phyloP scores from a whole-genome alignment of 2,797 vertebrate genomes.

The Acanthurus lineatus region DNA sequence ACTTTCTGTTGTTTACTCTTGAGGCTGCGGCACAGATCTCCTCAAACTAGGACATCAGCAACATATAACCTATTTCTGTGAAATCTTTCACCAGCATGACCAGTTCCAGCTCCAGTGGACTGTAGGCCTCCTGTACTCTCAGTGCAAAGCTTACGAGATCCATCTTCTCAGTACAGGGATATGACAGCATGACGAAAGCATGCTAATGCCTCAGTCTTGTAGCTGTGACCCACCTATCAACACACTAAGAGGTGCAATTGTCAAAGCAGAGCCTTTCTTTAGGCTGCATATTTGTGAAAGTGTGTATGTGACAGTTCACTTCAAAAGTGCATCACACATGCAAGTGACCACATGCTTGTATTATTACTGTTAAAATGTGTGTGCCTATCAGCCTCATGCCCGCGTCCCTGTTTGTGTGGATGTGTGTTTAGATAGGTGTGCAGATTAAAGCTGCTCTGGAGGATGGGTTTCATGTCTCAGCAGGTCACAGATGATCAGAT shows the following conservation, averaged over 20 bases:
- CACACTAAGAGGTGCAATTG: conserved; percentile 49
- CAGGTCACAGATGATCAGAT: conserved; percentile 86
- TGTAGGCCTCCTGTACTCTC: conserved; percentile 19
- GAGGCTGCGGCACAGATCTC: conserved; percentile 62
- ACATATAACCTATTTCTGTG: conserved; percentile 15
- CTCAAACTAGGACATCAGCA: conserved; percentile 67
- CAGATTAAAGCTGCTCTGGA: conserved; percentile 75
- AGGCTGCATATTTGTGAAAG: conserved; percentile 28
- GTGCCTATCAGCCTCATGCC: conserved; percentile 19
- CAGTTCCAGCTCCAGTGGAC: conserved; percentile 17
- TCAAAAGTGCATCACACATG: too few relatives aligned
- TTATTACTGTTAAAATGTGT: not conserved
- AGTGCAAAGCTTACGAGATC: conserved; percentile 21
- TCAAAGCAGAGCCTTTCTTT: conserved; percentile 40
- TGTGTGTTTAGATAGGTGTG: conserved; percentile 36
- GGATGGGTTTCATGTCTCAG: conserved; percentile 83
- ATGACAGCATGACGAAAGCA: conserved; percentile 56
- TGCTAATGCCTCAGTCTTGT: conserved; percentile 51
- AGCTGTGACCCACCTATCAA: conserved; percentile 56
- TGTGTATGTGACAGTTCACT: not conserved
- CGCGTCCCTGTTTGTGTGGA: not conserved
- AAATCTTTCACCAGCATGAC: conserved; percentile 22
- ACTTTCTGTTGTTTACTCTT: conserved; percentile 43
- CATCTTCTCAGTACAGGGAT: conserved; percentile 30
- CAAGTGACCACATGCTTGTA: too few relatives aligned